Evolutionary conservation across 1,140 invertebrate genomes (phyloP).

Genomic region (Agrilus planipennis): DNA sequence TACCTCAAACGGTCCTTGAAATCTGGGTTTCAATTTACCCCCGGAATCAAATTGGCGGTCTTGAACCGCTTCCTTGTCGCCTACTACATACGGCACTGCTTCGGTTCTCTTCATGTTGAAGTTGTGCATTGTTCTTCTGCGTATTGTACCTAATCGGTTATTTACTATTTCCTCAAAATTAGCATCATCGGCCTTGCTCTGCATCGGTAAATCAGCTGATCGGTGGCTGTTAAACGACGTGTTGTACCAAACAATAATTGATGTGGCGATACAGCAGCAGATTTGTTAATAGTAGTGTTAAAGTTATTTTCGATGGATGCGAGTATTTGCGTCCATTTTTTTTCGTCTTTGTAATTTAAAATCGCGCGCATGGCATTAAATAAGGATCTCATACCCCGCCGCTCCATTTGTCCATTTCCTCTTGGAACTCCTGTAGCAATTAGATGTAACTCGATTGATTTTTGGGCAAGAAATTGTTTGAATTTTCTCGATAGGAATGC

Average conservation of each 20-base stretch:
- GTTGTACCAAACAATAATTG: no score
- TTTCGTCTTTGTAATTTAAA: conserved; percentile 1
- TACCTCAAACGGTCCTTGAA: not conserved
- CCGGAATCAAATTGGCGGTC: not conserved
- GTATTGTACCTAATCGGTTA: not conserved
- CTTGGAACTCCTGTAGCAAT: conserved; percentile 21
- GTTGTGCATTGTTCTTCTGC: not conserved
- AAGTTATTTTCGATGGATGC: not conserved
- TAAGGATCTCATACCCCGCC: not conserved
- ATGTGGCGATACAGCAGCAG: no score
- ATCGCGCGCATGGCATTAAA: not conserved
- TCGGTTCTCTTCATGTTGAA: not conserved
- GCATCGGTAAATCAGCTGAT: no score
- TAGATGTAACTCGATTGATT: conserved; percentile 15
- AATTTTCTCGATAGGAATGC: conserved; percentile 19
- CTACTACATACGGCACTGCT: not conserved
- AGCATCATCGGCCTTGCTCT: no score
- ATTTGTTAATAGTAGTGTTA: no score
- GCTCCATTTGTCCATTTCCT: conserved; percentile 23
- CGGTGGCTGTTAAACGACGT: no score
- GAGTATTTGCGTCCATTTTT: not conserved
- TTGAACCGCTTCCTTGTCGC: not conserved
- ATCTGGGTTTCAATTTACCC: conserved; percentile 1
- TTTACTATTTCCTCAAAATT: no score
- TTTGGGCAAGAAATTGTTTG: conserved; percentile 13